A percentile compares a stretch with the other conserved stretches of the same genome.
Conservation (phyloP, 2,888 invertebrate species). For the Parapristionchus giblindavisi region DNA sequence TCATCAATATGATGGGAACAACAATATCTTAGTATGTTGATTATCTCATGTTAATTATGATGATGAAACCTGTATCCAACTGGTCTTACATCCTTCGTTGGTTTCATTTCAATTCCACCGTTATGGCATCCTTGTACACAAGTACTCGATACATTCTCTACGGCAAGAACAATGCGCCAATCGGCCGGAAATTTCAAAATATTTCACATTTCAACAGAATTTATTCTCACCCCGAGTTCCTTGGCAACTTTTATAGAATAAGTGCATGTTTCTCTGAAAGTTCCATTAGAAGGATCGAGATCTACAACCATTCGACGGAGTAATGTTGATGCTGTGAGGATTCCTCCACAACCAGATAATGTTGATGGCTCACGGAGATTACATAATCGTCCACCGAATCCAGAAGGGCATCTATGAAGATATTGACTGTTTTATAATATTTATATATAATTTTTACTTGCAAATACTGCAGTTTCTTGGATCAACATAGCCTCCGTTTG, state of each 20-base stretch:
- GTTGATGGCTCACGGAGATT: neutral
- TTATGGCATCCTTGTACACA: slow-evolving; percentile 9
- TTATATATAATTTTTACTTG: too few species aligned
- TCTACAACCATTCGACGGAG: neutral
- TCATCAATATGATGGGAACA: slow-evolving; percentile 17
- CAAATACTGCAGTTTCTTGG: slow-evolving; percentile 6
- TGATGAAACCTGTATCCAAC: slow-evolving; percentile 19
- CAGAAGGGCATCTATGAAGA: slow-evolving; percentile 5
- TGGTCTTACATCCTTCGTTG: neutral
- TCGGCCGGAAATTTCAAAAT: neutral
- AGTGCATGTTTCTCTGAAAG: slow-evolving; percentile 6
- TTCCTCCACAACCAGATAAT: slow-evolving; percentile 7
- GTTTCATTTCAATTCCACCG: slow-evolving; percentile 9
- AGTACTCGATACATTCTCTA: slow-evolving; percentile 13
- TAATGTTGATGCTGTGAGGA: slow-evolving; percentile 5
- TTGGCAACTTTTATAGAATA: neutral
- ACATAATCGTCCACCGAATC: slow-evolving; percentile 16
- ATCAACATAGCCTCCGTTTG: slow-evolving; percentile 5
- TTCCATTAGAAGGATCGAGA: slow-evolving; percentile 4
- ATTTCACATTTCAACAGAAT: rapidly evolving
- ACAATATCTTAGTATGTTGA: slow-evolving; percentile 16
- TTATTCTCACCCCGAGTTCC: neutral
- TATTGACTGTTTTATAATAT: too few species aligned
- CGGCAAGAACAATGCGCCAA: slow-evolving; percentile 1
- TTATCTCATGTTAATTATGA: too few species aligned